Evolutionary conservation across 2,797 vertebrate species (phyloP).

Genomic region (Sciaenops ocellatus): DNA sequence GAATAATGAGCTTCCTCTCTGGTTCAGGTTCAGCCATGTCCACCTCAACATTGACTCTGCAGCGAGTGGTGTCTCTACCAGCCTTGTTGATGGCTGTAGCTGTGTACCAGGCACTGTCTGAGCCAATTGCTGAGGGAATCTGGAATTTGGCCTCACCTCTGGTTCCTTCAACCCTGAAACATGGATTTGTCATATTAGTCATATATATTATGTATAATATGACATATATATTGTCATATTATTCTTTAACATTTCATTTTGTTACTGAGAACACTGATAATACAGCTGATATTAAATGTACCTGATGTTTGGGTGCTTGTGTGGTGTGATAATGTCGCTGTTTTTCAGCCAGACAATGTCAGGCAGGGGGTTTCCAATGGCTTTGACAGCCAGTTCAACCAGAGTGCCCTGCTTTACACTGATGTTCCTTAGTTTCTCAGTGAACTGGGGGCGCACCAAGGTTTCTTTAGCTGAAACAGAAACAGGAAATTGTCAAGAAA

Average conservation of each 20-base stretch:
- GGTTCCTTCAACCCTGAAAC: slow-evolving; percentile 92
- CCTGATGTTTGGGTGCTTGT: slow-evolving; percentile 95
- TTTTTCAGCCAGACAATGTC: slow-evolving; percentile 99
- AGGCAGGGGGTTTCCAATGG: slow-evolving; percentile 95
- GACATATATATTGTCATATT: too few relatives aligned
- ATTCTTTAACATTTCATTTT: neutral
- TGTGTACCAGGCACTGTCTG: slow-evolving; percentile 98
- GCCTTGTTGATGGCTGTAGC: slow-evolving; percentile 99
- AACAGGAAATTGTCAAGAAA: neutral
- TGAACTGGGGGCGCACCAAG: slow-evolving; percentile 92
- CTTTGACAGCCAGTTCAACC: slow-evolving; percentile 94
- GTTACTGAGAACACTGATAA: neutral
- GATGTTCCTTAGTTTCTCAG: slow-evolving; percentile 94
- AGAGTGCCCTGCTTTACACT: slow-evolving; percentile 94
- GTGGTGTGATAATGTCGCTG: slow-evolving; percentile 95
- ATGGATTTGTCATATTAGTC: slow-evolving; percentile 23
- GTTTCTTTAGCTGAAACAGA: slow-evolving; percentile 91
- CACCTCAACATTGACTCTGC: slow-evolving; percentile 96
- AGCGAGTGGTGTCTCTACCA: slow-evolving; percentile 97
- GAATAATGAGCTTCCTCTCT: slow-evolving; percentile 94
- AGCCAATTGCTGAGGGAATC: slow-evolving; percentile 89
- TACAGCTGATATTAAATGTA: slow-evolving; percentile 66
- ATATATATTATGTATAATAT: too few relatives aligned
- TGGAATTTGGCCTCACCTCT: slow-evolving; percentile 94
- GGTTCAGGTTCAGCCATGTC: slow-evolving; percentile 91